Base-by-base conservation (phyloP, 2,797 vertebrate species). In the Brachyrhaphis roseni region DNA sequence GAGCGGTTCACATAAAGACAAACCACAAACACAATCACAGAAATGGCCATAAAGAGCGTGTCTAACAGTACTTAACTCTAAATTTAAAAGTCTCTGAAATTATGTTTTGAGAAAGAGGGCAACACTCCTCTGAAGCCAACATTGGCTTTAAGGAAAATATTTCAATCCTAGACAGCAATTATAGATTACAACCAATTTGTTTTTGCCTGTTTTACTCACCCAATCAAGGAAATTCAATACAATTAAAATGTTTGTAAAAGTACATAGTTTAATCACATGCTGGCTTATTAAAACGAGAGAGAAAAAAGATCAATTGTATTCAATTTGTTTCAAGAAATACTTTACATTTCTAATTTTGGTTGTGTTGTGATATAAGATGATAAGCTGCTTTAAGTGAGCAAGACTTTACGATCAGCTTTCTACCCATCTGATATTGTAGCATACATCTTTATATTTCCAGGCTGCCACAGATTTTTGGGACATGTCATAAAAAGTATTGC, bases 1-100 rank as follows among this genome's bases (percentile, higher is more conserved):
- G 43, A 80, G 51, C 43, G 36, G 31, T 72, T 43, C 16, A 79
- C 78, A 82, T 81, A 83, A 85, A 82, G 59, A 70, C 66, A 84
- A 68, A 62, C 77, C 73, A 80, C 72, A 86, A 79, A 68, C 79
- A 77, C 62, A 83, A 74, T 68, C 28, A 46, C 73, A 79, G 74
- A 89, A 82, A 87, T 71, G 51, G 26, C 5, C 72, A 75, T 80
- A 46, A 78, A 86, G 13, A 41, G 46, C 28, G n/a, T 49, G 31
- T 10, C 47, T 41, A 74, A 43, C 39, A 36, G 43, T n/a, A n/a
- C 34, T 43, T n/a, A 80, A 57, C 53, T 74, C 15, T 28, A 49
- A 51, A 51, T 46, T 64, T 41, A n/a, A 36, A 70, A 64, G 8
- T 15, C 5, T 39, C 16, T 72, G 18, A 46, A 70, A 39, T 20